Base-by-base conservation (phyloP, 2,113 vertebrate species). In the Speoplatyrhinus poulsoni region DNA sequence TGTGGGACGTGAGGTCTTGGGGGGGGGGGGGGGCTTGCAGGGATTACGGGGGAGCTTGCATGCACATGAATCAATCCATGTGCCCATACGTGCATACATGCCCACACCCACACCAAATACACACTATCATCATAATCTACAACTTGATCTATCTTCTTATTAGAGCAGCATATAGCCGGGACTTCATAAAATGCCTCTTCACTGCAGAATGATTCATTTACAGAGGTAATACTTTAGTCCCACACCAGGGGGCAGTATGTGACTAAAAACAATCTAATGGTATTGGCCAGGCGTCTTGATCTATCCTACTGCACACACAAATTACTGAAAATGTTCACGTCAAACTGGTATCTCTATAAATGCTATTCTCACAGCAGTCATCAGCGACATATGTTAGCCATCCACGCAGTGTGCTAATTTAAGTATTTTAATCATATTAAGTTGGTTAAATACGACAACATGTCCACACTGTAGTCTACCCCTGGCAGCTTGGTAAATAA, bases 181-280 rank as follows among this genome's bases (percentile, higher is more conserved):
- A 78, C 56, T 72, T 75, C 58, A 54, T 52, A 53, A 60, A 56
- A 70, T 67, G 65, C 69, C 59, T 89, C 68, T 83, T 49, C 61
- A 36, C 60, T 57, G 69, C 76, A 82, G 57, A 59, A 49, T 81
- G 67, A 86, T 53, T 69, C 76, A 87, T 87, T 82, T 69, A 62
- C 33, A 10, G 60, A 52, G 50, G 77, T 3, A 70, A 71, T 79
- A 60, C 73, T 2, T 0, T 17, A 15, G 12, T 10, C 49, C 1
- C 32, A 9, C 93, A 92, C 89, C 69, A 91, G 93, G 91, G 93
- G 92, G 92, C 93, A 94, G 91, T 93, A 88, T 88, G 88, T 86
- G 92, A 90, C 92, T 84, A 70, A 78, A 88, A 91, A 91, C 70
- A 68, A 17, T 73, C 52, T 6, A 4, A 3, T 3, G 48, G 62